These are phyloP conservation scores for Netelia virgata DNA, from an alignment of 2,888 invertebrate genomes.

Conservation along the genomic window DNA sequence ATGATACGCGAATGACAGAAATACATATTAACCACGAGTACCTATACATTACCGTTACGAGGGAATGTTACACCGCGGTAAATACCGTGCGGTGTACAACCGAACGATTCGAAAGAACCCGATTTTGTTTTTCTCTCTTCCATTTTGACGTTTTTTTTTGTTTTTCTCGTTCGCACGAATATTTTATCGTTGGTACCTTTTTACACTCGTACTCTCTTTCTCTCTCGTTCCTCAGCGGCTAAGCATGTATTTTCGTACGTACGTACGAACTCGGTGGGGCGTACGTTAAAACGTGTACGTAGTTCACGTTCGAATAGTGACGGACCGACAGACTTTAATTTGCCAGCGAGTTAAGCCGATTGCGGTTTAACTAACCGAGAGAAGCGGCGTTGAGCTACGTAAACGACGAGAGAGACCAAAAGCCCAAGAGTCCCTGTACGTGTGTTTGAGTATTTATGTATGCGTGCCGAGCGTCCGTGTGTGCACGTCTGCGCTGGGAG, in stretches of 20 bases:
- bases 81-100: not conserved
- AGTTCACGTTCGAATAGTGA: slow-evolving; percentile 62
- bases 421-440: not conserved
- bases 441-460: not conserved
- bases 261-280: slow-evolving; percentile 32
- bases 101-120: slow-evolving; percentile 25
- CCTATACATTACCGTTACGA: too few species aligned
- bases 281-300: slow-evolving; percentile 12
- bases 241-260: not conserved
- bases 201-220: not conserved
- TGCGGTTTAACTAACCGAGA: slow-evolving; percentile 71
- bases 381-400: slow-evolving; percentile 58
- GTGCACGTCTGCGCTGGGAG: not conserved
- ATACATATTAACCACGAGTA: not conserved
- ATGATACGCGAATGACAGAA: not conserved
- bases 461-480: not conserved
- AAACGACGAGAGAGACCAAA: slow-evolving; percentile 58
- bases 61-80: not conserved
- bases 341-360: slow-evolving; percentile 73
- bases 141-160: slow-evolving; percentile 10
- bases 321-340: slow-evolving; percentile 62
- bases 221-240: not conserved
- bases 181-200: slow-evolving; percentile 5
- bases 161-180: slow-evolving; percentile 2
- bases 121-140: not conserved